A percentile compares a stretch with the other conserved stretches of the same genome.
phyloP scores from a whole-genome alignment of 2,797 vertebrate species.

The Trachops cirrhosus region DNA sequence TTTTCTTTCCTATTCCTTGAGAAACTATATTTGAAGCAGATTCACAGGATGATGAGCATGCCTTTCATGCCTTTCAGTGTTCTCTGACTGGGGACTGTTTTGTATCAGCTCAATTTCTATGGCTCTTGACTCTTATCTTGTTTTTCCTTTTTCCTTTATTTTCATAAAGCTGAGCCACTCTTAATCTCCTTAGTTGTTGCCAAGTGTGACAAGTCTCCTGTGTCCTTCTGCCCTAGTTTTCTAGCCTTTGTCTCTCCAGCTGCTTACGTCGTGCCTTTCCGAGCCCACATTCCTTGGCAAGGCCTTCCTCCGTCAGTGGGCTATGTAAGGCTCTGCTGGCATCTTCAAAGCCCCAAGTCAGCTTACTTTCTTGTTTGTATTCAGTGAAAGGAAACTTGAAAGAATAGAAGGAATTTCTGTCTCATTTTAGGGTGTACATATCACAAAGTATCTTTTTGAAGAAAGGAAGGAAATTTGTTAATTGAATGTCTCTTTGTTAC shows the following conservation, averaged over 20 bases:
- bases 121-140: background rate
- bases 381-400: constrained; percentile 33
- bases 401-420: constrained; percentile 23
- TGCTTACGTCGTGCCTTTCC: background rate
- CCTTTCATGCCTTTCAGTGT: background rate
- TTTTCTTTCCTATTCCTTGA: constrained; percentile 6
- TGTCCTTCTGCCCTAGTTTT: background rate
- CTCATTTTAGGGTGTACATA: background rate
- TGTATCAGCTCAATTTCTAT: background rate
- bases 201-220: background rate
- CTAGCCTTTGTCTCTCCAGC: background rate
- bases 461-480: constrained; percentile 25
- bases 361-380: background rate
- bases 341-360: background rate
- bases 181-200: background rate
- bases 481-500: background rate
- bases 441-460: background rate
- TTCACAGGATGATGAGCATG: background rate
- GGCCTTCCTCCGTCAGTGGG: background rate
- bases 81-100: background rate
- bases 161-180: background rate
- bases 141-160: background rate
- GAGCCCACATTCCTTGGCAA: background rate
- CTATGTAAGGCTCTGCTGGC: background rate
- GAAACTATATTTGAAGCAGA: background rate